phyloP scores from a whole-genome alignment of 2,113 vertebrate species.

The Perca schrenkii region DNA sequence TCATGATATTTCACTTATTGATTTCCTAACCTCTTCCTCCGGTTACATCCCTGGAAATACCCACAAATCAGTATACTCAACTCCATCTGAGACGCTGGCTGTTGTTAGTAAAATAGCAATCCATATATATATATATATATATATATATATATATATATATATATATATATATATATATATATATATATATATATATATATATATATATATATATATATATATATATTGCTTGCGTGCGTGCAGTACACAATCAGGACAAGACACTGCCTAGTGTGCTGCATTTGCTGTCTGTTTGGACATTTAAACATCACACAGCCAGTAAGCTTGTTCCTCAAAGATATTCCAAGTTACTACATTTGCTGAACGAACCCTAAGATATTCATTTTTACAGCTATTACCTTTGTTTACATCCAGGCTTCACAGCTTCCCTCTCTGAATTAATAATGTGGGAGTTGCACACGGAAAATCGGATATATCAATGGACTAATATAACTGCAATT shows the following conservation, averaged over 20 bases:
- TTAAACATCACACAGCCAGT: not conserved
- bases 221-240: too few relatives aligned
- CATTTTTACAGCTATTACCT: constrained; percentile 5
- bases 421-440: constrained; percentile 14
- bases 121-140: too few relatives aligned
- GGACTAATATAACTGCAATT: constrained; percentile 39
- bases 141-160: too few relatives aligned
- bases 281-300: constrained; percentile 1
- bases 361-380: constrained; percentile 1
- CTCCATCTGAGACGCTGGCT: constrained; percentile 13
- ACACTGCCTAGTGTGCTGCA: not conserved
- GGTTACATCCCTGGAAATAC: constrained; percentile 30
- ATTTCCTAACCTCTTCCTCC: constrained; percentile 30
- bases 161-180: too few relatives aligned
- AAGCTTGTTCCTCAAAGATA: not conserved
- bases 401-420: constrained; percentile 35
- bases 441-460: constrained; percentile 8
- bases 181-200: too few relatives aligned
- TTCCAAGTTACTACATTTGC: not conserved
- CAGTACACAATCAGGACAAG: not conserved
- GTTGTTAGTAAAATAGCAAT: not conserved
- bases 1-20: constrained; percentile 46
- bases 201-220: too few relatives aligned
- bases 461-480: constrained; percentile 15
- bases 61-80: not conserved